phyloP scores from a whole-genome alignment of 2,113 vertebrate genomes.

The Protobothrops mucrosquamatus region DNA sequence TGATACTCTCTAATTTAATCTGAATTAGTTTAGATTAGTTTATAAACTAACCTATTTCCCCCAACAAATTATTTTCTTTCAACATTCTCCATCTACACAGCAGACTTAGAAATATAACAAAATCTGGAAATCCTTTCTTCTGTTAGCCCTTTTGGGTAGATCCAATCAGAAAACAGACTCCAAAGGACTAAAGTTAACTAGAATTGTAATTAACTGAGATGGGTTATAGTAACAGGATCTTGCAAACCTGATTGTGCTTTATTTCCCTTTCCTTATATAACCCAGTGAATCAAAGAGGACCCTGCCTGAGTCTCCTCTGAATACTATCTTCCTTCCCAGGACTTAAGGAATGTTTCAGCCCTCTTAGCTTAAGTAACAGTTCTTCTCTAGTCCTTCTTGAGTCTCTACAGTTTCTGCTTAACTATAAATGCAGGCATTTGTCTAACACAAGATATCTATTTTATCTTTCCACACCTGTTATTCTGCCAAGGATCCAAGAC shows the following conservation, averaged over 20 bases:
- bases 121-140: neutral
- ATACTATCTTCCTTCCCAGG: neutral
- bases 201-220: neutral
- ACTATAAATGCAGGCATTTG: neutral
- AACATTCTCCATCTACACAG: neutral
- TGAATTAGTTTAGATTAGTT: too few relatives aligned
- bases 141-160: too few relatives aligned
- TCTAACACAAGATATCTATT: neutral
- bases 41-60: too few relatives aligned
- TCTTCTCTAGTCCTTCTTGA: too few relatives aligned
- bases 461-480: conserved; percentile 4
- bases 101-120: conserved; percentile 11
- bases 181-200: neutral
- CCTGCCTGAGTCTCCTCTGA: neutral
- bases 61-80: too few relatives aligned
- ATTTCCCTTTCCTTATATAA: neutral
- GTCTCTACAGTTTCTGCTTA: too few relatives aligned
- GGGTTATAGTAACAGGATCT: neutral
- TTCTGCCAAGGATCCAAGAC: too few relatives aligned
- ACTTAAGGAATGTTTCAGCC: neutral
- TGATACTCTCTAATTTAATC: neutral
- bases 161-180: neutral
- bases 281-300: neutral
- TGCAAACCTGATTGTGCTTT: neutral
- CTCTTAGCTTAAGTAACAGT: too few relatives aligned